Conservation (phyloP, 2,113 vertebrate genomes). For the Sula dactylatra region DNA sequence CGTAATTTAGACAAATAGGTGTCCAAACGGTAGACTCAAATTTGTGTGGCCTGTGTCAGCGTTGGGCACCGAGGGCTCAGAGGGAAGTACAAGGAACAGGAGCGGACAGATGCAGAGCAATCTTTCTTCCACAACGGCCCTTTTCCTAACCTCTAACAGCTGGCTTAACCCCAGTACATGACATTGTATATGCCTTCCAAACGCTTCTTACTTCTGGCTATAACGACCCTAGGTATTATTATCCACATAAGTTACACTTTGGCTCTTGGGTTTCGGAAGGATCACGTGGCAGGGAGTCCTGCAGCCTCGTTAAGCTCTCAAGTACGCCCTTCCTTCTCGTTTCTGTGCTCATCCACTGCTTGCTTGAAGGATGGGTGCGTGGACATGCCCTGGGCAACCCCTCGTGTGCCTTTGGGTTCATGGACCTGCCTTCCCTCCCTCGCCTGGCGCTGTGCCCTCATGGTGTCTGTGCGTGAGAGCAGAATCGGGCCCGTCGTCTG, state of each 20-base stretch:
- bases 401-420: not conserved
- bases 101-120: not conserved
- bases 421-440: not conserved
- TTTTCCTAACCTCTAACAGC: not conserved
- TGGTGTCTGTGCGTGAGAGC: not conserved
- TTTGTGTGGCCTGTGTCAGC: not conserved
- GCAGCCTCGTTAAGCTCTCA: not conserved
- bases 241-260: not conserved
- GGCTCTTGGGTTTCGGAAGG: conserved; percentile 7
- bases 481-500: not conserved
- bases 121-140: not conserved
- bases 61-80: not conserved
- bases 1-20: not conserved
- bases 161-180: not conserved
- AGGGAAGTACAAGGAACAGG: not conserved
- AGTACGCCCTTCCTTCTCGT: not conserved
- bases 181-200: not conserved
- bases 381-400: not conserved
- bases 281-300: not conserved
- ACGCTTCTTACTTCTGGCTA: not conserved
- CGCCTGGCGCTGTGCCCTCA: not conserved
- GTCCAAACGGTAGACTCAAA: not conserved
- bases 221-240: not conserved
- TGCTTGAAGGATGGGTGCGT: not conserved
- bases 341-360: not conserved